Evolutionary conservation across 2,797 vertebrate species (phyloP), one percentile per base, ranked within the genome.

Genomic region (Pantherophis vulpinus): DNA sequence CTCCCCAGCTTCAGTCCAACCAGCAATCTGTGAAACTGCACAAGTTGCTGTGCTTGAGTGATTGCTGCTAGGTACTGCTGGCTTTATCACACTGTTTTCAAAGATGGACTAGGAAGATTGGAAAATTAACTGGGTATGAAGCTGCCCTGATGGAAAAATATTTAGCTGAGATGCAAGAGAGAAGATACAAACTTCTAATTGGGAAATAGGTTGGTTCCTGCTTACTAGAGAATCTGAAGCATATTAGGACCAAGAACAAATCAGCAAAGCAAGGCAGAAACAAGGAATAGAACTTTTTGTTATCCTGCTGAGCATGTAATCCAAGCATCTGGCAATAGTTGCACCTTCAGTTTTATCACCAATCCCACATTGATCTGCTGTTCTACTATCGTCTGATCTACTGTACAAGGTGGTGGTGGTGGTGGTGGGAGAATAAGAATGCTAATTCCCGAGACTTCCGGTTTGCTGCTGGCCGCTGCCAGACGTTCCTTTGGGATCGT

Each of bases 21-120:
- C 83, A 23, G 58, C 25, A 61, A 27, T 87, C 89, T 58, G 27
- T 20, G 10, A 42, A 89, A 89, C 56, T 7, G 25, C 0, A 11
- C 29, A 5, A 5, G 55, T 58, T 63, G 56, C 87, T 63, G 25
- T 88, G 66, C 56, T 55, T 51, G 12, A 42, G 87, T 91, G 66
- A 91, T 88, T 91, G 42, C 90, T 83, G 2, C 29, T 25, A 37
- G 32, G 7, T 20, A 2, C 47, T 18, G 0, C 87, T 11, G 14
- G 61, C 27, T 56, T 93, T 32, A 25, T 86, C 90, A 37, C 83
- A 90, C 70, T 91, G 93, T 91, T 91, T 83, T 20, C 27, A 55
- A 61, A 93, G 70, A 91, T 63, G 87, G 79, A 63, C 25, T 29
- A n/a, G 47, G n/a, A 27, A 86, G 86, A 63, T 29, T 55, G 58